Conservation (phyloP, 2,797 vertebrate genomes). For the Simalia tracyae region DNA sequence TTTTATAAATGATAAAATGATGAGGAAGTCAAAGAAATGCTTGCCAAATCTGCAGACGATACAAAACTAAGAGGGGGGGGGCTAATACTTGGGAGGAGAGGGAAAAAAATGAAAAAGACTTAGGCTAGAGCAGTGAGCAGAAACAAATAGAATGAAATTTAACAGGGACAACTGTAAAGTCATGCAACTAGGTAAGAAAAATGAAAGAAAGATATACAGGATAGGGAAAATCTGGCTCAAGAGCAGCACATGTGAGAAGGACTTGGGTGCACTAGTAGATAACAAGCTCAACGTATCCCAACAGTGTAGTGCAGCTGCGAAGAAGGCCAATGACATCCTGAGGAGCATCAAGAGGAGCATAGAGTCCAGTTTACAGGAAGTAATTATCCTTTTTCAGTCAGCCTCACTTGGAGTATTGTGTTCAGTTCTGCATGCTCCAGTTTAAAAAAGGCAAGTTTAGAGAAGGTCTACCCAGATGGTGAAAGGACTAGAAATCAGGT, state of each 20-base stretch:
- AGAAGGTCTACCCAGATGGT: neutral
- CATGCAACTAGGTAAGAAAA: neutral
- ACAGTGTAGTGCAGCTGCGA: neutral
- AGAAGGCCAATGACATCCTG: neutral
- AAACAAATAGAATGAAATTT: neutral
- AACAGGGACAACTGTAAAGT: neutral
- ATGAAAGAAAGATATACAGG: neutral
- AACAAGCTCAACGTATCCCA: neutral
- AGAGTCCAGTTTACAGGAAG: neutral
- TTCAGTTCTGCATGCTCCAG: neutral
- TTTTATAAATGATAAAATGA: neutral
- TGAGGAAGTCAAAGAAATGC: neutral
- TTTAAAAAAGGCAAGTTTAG: neutral
- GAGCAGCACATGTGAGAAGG: neutral
- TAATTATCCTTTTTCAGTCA: neutral
- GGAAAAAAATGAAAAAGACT: neutral
- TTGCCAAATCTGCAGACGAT: neutral
- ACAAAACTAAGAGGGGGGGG: neutral
- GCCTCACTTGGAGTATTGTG: neutral
- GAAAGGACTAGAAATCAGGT: neutral
- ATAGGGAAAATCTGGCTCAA: neutral
- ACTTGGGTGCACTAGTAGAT: neutral
- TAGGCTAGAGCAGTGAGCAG: neutral
- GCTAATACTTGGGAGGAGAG: neutral
- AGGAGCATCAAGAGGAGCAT: neutral